Base-by-base conservation (phyloP, 1,140 invertebrate species). In the Hypsibius dujardini region DNA sequence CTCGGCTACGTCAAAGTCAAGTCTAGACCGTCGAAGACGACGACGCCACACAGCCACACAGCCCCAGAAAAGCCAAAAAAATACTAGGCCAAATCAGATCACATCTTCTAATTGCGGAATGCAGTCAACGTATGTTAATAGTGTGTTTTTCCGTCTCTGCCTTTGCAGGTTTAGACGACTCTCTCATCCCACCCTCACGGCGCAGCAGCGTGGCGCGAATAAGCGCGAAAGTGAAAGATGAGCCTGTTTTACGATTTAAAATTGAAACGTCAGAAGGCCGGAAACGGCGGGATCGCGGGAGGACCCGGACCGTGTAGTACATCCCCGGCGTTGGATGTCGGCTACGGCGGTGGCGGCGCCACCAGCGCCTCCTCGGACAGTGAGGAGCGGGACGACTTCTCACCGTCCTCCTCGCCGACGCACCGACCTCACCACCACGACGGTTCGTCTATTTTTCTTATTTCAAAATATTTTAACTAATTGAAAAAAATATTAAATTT, bases 161-260 rank as follows among this genome's bases (percentile, higher is more conserved):
- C 28, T 28, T 28, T 28, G 28, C 28, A 28, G 28, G 28, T 28
- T 28, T 28, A 28, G 28, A 28, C 28, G 28, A 28, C 28, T 28
- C 28, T 28, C 28, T 28, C 28, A 28, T 28, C 28, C 28, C 28
- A 28, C 28, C 28, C 28, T 28, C 28, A 28, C 28, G 28, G 28
- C 28, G 28, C 50, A 56, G 50, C 7, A 56, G 7, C 50, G n/a
- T 12, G n/a, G 50, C 50, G 50, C 50, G 7, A 56, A 56, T 12
- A n/a, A 56, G 50, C 50, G 28, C 50, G n/a, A 56, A 56, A n/a
- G 2, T 71, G 59, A 28, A 91, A 90, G 84, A 95, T 95, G 92
- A 94, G 91, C 87, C 88, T 95, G 83, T 94, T 94, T 85, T 90
- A 94, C 87, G 90, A 94, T 85, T 87, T 94, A 84, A 94, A 95